Evolutionary conservation across 2,113 vertebrate species (phyloP).

Genomic region (Isurus oxyrinchus): DNA sequence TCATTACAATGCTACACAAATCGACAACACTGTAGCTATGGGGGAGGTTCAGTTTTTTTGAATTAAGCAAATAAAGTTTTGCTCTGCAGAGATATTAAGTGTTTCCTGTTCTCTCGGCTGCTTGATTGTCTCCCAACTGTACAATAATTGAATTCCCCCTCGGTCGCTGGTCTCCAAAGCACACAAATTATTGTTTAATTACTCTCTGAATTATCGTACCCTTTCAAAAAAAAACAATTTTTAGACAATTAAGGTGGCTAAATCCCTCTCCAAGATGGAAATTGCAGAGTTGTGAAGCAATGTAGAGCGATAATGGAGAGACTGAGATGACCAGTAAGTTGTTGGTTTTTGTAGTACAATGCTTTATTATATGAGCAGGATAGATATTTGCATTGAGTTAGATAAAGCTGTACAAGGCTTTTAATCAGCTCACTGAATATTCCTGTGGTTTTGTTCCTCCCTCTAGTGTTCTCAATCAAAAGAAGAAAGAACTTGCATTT

Average conservation of each 20-base stretch:
- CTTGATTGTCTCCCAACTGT: background rate
- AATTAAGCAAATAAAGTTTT: background rate
- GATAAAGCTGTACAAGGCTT: background rate
- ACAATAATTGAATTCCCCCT: slow-evolving; percentile 5
- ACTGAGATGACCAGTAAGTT: background rate
- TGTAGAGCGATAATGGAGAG: background rate
- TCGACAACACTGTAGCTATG: background rate
- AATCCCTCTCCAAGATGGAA: background rate
- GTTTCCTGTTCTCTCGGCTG: background rate
- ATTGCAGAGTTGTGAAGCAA: background rate
- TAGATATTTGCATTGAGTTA: background rate
- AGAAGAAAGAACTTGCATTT: background rate
- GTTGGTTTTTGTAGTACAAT: too few species aligned
- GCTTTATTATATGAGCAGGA: background rate
- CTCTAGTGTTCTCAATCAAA: background rate
- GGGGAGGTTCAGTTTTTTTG: background rate
- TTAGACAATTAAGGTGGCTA: background rate
- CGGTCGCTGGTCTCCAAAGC: background rate
- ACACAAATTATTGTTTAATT: background rate
- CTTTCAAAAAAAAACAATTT: slow-evolving; percentile 10
- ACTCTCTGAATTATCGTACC: background rate
- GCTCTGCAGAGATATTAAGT: background rate
- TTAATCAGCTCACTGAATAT: background rate
- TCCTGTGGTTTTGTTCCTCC: background rate
- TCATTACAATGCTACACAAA: background rate